These are phyloP conservation scores for Aplocera efformata DNA, from an alignment of 2,888 invertebrate species.

Conservation along the genomic window DNA sequence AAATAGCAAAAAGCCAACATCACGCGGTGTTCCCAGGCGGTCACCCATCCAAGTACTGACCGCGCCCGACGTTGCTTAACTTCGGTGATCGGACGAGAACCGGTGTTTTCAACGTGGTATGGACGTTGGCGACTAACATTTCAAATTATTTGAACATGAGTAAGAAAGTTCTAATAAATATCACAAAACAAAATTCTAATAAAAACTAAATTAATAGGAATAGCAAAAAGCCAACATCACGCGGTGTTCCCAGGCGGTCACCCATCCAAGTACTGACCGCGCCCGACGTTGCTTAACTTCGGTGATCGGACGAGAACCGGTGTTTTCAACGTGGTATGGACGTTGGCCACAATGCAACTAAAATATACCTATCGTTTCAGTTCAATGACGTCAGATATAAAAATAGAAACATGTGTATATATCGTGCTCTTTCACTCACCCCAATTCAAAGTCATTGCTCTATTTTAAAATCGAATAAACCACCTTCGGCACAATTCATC, in stretches of 20 bases:
- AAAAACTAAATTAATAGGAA: conserved; percentile 18
- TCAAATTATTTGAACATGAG: too few species aligned
- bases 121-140: conserved; percentile 34
- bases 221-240: conserved; percentile 47
- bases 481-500: too few species aligned
- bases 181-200: too few species aligned
- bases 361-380: neutral
- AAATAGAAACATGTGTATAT: neutral
- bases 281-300: conserved; percentile 71
- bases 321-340: conserved; percentile 62
- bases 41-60: conserved; percentile 77
- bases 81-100: conserved; percentile 72
- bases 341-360: conserved; percentile 37
- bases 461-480: too few species aligned
- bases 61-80: conserved; percentile 73
- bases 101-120: conserved; percentile 58
- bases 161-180: too few species aligned
- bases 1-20: conserved; percentile 28
- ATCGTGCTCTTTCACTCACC: conserved; percentile 34
- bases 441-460: conserved; percentile 42
- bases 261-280: conserved; percentile 70
- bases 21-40: conserved; percentile 59
- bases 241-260: conserved; percentile 63
- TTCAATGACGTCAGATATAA: conserved; percentile 6
- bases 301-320: conserved; percentile 74